Evolutionary conservation across 2,888 invertebrate genomes (phyloP).

Genomic region (Drosophila recens): DNA sequence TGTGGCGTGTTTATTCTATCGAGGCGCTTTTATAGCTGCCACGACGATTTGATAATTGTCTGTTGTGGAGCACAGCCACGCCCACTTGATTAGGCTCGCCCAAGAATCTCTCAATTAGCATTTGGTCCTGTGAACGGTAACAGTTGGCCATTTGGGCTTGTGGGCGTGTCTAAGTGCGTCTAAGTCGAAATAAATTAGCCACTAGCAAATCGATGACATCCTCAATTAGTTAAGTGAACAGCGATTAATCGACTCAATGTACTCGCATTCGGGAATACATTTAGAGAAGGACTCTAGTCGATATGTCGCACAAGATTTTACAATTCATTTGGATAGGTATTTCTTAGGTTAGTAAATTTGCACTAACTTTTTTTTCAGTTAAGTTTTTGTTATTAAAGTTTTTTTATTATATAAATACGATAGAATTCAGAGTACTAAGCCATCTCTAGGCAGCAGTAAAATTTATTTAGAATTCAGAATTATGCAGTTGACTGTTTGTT

Average conservation of each 20-base stretch:
- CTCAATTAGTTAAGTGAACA: conserved; percentile 55
- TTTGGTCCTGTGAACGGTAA: conserved; percentile 54
- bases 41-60: conserved; percentile 58
- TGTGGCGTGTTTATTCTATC: neutral
- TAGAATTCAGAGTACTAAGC: neutral
- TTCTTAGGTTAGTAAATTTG: too few relatives aligned
- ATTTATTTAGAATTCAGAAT: neutral
- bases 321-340: too few relatives aligned
- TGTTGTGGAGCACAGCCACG: conserved; percentile 38
- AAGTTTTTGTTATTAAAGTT: too few relatives aligned
- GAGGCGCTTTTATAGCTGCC: conserved; percentile 26
- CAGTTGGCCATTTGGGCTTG: conserved; percentile 56
- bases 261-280: neutral
- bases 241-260: conserved; percentile 31
- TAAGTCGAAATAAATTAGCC: conserved; percentile 56
- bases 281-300: neutral
- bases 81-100: conserved; percentile 58
- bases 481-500: conserved; percentile 13
- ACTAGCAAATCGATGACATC: conserved; percentile 64
- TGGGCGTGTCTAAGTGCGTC: conserved; percentile 62
- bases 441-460: neutral
- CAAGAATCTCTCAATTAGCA: conserved; percentile 69
- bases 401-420: neutral
- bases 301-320: neutral
- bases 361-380: too few relatives aligned